These are phyloP conservation scores for Apis florea DNA, from an alignment of 1,140 invertebrate species.

Conservation along the genomic window DNA sequence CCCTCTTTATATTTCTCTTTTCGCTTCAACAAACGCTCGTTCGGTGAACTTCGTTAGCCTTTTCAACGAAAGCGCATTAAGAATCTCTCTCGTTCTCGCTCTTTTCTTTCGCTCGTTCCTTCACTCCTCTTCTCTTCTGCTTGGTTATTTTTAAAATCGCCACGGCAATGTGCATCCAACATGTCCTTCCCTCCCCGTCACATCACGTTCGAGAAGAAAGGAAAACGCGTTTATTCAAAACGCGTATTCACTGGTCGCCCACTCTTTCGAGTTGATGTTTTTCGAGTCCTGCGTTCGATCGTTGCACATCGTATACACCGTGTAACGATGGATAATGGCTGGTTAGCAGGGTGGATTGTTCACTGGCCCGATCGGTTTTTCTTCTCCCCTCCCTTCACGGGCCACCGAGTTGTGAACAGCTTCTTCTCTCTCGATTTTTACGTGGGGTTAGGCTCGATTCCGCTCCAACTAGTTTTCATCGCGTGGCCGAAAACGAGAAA, in stretches of 20 bases:
- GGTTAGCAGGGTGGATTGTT: slow-evolving; percentile 27
- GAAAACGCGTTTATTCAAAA: slow-evolving; percentile 10
- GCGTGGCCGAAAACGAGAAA: slow-evolving; percentile 45
- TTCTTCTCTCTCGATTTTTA: background rate
- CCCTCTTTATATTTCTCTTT: background rate
- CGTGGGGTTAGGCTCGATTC: background rate
- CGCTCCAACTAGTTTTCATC: background rate
- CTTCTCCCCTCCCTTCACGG: background rate
- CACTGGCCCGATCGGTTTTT: slow-evolving; percentile 26
- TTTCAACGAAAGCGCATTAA: slow-evolving; percentile 7
- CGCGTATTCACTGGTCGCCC: slow-evolving; percentile 6
- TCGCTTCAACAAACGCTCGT: slow-evolving; percentile 1
- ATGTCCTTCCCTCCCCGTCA: background rate
- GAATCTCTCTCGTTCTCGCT: background rate
- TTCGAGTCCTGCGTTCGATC: slow-evolving; percentile 28
- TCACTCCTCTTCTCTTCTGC: background rate
- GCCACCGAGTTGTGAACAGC: background rate
- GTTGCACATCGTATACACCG: slow-evolving; percentile 11
- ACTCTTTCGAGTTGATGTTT: slow-evolving; percentile 37
- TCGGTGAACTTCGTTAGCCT: slow-evolving; percentile 30
- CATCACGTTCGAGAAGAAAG: slow-evolving; percentile 11
- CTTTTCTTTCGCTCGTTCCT: background rate
- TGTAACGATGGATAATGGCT: slow-evolving; percentile 42
- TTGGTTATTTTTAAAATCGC: slow-evolving; percentile 21
- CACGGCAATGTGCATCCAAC: slow-evolving; percentile 6